Base-by-base conservation (phyloP, 2,888 invertebrate genomes). In the Aphidoletes aphidimyza region DNA sequence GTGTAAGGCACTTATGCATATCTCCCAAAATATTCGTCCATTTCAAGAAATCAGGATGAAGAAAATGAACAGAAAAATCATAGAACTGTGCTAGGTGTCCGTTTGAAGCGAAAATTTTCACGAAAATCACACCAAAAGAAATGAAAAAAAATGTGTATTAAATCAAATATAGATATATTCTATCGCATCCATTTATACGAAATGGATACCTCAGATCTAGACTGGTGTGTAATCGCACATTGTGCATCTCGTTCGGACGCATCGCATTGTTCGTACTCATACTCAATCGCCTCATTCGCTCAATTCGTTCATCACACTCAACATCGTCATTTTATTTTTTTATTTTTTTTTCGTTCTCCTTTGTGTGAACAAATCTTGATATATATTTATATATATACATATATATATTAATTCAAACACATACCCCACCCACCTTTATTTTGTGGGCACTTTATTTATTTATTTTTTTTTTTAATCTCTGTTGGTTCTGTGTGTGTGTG, bases 361-460 rank as follows among this genome's bases (percentile, higher is more conserved):
- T 69, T 69, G 26, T 69, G 69, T 69, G 69, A 69, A 69, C 30
- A 69, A 69, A 69, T 69, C 69, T n/a, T 69, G 69, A 69, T 54
- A 54, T 54, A 54, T 47, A 47, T 54, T 54, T 6, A 54, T 22
- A 54, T 9, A n/a, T n/a, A n/a, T n/a, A n/a, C n/a, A n/a, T n/a
- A n/a, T n/a, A n/a, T n/a, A n/a, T n/a, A n/a, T n/a, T n/a, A n/a
- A n/a, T 42, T 42, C 42, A 42, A 42, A 69, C 69, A 54, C 26
- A 30, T 69, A 69, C 69, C 69, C 69, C 69, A 69, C 69, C 69
- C 69, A 69, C 69, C 69, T 69, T 69, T 69, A 69, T 69, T 69
- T 69, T 30, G 11, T 69, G 30, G 69, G 30, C n/a, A n/a, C 34
- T 69, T 69, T 17, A 3, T 47, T 30, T 30, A 69, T 69, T 30